These are phyloP conservation scores for Cossypha heuglini DNA, from an alignment of 2,797 vertebrate species.

Conservation along the genomic window DNA sequence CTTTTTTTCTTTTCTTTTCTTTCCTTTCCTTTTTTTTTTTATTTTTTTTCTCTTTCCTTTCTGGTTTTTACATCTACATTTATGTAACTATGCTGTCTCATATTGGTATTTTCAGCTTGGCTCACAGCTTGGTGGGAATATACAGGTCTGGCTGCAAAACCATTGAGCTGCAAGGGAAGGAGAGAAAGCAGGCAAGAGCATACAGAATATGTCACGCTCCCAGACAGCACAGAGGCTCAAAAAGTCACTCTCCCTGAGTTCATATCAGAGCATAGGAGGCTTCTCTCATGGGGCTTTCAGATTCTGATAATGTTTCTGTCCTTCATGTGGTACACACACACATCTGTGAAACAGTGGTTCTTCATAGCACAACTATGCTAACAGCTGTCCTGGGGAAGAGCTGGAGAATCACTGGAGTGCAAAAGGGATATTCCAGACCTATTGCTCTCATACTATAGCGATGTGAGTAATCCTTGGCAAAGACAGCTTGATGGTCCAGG, in stretches of 20 bases:
- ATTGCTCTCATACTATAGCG: not conserved
- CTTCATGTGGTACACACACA: rapidly evolving
- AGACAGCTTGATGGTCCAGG: not conserved
- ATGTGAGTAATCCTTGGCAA: not conserved
- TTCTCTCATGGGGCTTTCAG: not conserved
- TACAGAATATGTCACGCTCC: rapidly evolving
- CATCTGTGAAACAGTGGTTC: not conserved
- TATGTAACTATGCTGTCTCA: not conserved
- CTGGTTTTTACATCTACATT: not conserved
- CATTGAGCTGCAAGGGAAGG: rapidly evolving
- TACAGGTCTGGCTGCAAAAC: not conserved
- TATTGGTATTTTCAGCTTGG: not conserved
- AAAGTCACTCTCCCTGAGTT: not conserved
- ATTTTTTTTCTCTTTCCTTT: not conserved
- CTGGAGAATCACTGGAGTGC: not conserved
- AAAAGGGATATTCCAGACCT: not conserved
- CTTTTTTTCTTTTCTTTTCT: rapidly evolving
- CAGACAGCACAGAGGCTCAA: not conserved
- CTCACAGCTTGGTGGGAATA: not conserved
- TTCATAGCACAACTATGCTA: not conserved
- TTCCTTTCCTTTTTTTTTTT: not conserved
- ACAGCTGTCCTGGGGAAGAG: not conserved
- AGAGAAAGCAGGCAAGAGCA: not conserved
- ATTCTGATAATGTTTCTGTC: not conserved
- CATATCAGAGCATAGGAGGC: not conserved